Conservation (phyloP, 2,888 invertebrate species). For the Meteorus colon region DNA sequence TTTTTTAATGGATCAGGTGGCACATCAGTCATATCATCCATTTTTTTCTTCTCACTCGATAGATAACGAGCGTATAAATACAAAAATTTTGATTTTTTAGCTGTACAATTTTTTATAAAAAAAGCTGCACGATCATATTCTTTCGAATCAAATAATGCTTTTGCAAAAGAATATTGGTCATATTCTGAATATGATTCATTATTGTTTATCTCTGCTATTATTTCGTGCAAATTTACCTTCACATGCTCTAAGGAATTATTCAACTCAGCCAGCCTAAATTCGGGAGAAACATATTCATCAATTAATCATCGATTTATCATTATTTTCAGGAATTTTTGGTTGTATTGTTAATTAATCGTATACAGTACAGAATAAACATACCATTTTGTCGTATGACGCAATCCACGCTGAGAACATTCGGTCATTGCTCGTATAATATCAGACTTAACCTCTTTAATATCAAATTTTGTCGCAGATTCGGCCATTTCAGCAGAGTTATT, state of each 20-base stretch:
- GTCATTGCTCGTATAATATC: conserved; percentile 80
- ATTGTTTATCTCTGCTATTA: conserved; percentile 70
- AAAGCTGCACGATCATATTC: conserved; percentile 93
- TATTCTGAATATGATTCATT: conserved; percentile 78
- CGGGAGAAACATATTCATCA: background rate
- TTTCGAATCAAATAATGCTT: conserved; percentile 91
- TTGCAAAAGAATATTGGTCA: conserved; percentile 85
- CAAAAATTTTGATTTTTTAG: conserved; percentile 85
- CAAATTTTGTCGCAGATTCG: conserved; percentile 71
- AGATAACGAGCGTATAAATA: conserved; percentile 90
- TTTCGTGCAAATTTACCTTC: conserved; percentile 76
- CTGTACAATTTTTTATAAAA: conserved; percentile 82
- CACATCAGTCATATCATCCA: conserved; percentile 87
- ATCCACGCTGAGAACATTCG: conserved; percentile 87
- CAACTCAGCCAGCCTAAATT: conserved; percentile 83
- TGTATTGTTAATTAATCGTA: background rate
- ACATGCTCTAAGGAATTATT: conserved; percentile 84
- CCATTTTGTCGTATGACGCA: conserved; percentile 90
- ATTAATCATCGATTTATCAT: background rate
- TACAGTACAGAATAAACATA: conserved; percentile 54
- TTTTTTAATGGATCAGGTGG: conserved; percentile 77
- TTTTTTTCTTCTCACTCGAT: conserved; percentile 91
- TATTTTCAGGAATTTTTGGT: background rate
- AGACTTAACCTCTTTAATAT: conserved; percentile 79
- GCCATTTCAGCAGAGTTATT: conserved; percentile 60